A percentile compares a stretch with the other conserved stretches of the same genome.
Conservation (phyloP, 2,113 vertebrate genomes). For the Sula dactylatra region DNA sequence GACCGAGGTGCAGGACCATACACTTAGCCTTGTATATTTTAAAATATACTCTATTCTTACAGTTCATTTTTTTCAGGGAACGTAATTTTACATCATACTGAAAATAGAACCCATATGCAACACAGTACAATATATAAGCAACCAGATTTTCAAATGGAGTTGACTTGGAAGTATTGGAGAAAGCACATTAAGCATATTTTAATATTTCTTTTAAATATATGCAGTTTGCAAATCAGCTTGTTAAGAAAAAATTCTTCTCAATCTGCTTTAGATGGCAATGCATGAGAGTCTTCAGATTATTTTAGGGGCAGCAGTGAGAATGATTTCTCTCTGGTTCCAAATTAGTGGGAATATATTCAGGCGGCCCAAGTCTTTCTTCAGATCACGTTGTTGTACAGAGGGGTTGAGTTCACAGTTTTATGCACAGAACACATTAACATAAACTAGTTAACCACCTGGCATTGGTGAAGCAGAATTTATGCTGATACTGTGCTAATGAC, state of each 20-base stretch:
- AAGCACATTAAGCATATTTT: background rate
- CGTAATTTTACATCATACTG: background rate
- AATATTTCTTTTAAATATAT: background rate
- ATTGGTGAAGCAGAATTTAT: constrained; percentile 55
- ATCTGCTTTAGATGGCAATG: background rate
- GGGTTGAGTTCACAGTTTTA: constrained; percentile 19
- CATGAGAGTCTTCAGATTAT: background rate
- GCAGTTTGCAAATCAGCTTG: background rate
- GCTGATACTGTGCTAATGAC: constrained; percentile 41
- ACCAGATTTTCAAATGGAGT: background rate
- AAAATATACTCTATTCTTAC: background rate
- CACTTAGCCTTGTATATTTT: background rate
- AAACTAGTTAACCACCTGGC: constrained; percentile 39
- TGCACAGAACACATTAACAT: background rate
- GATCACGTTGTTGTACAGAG: background rate
- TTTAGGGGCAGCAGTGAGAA: background rate
- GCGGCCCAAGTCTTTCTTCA: background rate
- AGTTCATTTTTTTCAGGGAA: background rate
- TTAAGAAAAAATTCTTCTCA: background rate
- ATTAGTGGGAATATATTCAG: background rate
- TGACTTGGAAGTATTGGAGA: background rate
- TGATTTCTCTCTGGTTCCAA: background rate
- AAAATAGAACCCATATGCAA: background rate
- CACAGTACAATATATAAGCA: background rate
- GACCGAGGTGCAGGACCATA: background rate